These are phyloP conservation scores for Dolomedes plantarius DNA, from an alignment of 2,888 invertebrate genomes.

Conservation along the genomic window DNA sequence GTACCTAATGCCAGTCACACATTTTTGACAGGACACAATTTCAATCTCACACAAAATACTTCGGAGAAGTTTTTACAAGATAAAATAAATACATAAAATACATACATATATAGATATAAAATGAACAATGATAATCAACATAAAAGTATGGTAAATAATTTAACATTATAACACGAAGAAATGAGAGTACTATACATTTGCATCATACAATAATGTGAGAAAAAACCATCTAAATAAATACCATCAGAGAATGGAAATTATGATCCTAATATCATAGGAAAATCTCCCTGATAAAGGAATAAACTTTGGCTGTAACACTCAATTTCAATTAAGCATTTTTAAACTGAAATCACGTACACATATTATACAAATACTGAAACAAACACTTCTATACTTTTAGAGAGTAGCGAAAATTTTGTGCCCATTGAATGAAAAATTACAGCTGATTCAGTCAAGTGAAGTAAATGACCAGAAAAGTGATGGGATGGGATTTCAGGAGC, in stretches of 20 bases:
- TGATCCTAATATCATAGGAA: no score
- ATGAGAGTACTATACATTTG: conserved; percentile 21
- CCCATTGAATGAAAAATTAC: no score
- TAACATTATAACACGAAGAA: conserved; percentile 23
- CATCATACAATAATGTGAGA: conserved; percentile 6
- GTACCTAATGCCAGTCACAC: conserved; percentile 40
- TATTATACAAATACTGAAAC: no score
- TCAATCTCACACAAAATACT: conserved; percentile 21
- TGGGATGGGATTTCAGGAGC: no score
- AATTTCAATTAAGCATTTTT: no score
- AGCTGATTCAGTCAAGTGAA: no score
- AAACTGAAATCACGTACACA: conserved; percentile 46
- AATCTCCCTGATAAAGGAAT: conserved; percentile 24
- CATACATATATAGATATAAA: conserved; percentile 26
- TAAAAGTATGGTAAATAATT: conserved; percentile 46
- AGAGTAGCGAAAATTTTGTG: no score
- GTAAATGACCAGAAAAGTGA: no score
- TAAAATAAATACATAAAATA: conserved; percentile 36
- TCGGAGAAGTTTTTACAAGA: conserved; percentile 24
- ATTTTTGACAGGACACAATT: conserved; percentile 30
- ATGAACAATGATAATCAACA: conserved; percentile 34
- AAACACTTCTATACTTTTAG: no score
- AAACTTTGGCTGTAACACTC: conserved; percentile 36
- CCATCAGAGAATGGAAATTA: conserved; percentile 39
- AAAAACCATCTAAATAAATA: conserved; percentile 23